Conservation (phyloP, 2,888 invertebrate species). For the Platycnemis pennipes region DNA sequence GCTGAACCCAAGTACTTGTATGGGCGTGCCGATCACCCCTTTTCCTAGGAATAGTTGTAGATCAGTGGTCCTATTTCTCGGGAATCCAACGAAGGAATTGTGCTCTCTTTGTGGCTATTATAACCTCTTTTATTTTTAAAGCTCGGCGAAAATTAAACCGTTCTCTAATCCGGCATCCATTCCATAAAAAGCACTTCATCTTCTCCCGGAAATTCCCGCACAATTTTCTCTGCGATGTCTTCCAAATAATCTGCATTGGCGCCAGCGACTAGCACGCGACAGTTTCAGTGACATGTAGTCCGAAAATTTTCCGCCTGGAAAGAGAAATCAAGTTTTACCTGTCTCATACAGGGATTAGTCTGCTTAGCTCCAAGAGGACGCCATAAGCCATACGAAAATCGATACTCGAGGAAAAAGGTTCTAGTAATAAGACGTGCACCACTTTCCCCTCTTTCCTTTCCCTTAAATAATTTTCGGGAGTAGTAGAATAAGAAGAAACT, state of each 20-base stretch:
- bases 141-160: not conserved
- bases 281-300: not conserved
- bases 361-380: not conserved
- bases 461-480: too few relatives aligned
- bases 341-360: not conserved
- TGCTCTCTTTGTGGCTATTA: not conserved
- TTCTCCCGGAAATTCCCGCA: not conserved
- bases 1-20: too few relatives aligned
- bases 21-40: not conserved
- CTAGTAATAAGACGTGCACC: too few relatives aligned
- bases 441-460: too few relatives aligned
- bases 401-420: too few relatives aligned
- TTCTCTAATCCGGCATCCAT: not conserved
- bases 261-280: not conserved
- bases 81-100: not conserved
- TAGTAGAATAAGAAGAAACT: too few relatives aligned
- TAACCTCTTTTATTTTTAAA: not conserved
- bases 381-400: too few relatives aligned
- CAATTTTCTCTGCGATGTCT: not conserved
- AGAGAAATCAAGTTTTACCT: not conserved
- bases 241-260: not conserved
- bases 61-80: not conserved
- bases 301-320: not conserved
- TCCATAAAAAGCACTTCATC: not conserved
- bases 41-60: not conserved